A percentile compares a stretch with the other conserved stretches of the same genome.
These are phyloP conservation scores for Acrocephalus kingi DNA, from an alignment of 2,113 vertebrate species.

Conservation along the genomic window DNA sequence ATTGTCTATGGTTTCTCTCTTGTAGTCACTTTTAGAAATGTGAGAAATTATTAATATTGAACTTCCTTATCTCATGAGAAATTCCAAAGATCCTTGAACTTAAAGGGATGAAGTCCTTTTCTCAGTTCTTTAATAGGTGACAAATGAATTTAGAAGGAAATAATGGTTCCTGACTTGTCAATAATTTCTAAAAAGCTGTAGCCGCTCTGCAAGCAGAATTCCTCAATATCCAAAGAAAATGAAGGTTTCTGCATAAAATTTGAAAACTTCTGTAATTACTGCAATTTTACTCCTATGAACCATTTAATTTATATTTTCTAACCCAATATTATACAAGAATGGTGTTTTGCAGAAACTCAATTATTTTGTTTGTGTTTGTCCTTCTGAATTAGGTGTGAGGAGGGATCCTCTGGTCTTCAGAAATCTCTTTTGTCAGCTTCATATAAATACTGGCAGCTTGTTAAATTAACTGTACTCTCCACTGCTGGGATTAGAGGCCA, in stretches of 20 bases:
- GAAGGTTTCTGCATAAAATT: neutral
- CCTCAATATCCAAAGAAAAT: neutral
- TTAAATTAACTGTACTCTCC: neutral
- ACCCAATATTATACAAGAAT: neutral
- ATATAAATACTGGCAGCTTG: neutral
- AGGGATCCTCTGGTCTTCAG: neutral
- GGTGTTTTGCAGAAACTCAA: neutral
- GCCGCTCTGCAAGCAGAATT: neutral
- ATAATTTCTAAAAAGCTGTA: neutral
- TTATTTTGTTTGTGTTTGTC: neutral
- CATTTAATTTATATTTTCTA: neutral
- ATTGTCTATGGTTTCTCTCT: neutral
- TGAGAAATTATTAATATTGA: neutral
- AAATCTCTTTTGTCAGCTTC: neutral
- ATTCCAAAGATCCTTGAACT: neutral
- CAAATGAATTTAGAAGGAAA: neutral
- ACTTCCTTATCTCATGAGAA: neutral
- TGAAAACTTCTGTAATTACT: neutral
- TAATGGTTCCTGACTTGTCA: neutral
- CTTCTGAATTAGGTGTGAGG: neutral
- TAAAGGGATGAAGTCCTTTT: neutral
- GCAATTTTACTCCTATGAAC: neutral
- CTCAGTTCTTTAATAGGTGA: neutral
- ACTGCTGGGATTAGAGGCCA: neutral
- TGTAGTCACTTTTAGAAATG: neutral